Base-by-base conservation (phyloP, 2,113 vertebrate species). In the Anolis sagrei region DNA sequence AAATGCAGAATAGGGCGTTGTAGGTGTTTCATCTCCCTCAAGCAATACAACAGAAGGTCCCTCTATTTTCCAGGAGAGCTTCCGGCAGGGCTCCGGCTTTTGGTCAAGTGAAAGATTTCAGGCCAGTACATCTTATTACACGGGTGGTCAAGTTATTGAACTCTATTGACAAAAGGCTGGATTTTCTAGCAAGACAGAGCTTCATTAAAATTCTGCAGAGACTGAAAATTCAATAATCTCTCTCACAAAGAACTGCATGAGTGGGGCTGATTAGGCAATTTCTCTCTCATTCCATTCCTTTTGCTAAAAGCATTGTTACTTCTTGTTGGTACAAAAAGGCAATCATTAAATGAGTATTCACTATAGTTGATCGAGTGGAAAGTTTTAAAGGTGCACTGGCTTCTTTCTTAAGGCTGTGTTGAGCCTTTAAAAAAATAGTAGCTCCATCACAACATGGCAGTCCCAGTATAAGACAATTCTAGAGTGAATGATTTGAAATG, bases 131-230 rank as follows among this genome's bases (percentile, higher is more conserved):
- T 97, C 95, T 97, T 96, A 98, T 98, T 98, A 98, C 96, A 97
- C 95, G 97, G 97, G 96, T 97, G 97, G 95, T 96, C 96, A 69
- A 95, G 93, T 97, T 97, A 98, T 98, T 97, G 97, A 98, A 96
- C 96, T 93, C 85, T 95, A 96, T 97, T 97, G 97, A 97, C 96
- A 96, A 96, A 97, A 89, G 90, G 86, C 89, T 95, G 92, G 91
- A 95, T 97, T 97, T 97, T 96, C 94, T 94, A 96, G 96, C 94
- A 96, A 96, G 95, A 95, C 66, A 7, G 95, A 96, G 95, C 96
- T 97, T 98, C 97, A 98, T 98, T 98, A 98, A 97, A 97, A 98
- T 97, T 97, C 97, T 96, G 94, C 95, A 95, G 96, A 96, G 96
- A 93, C 96, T 95, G 93, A 96, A 96, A 98, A 98, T 97, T 97